A percentile compares a stretch with the other conserved stretches of the same genome.
These are phyloP conservation scores for Triplophysa dalaica DNA, from an alignment of 2,113 vertebrate genomes.

Conservation along the genomic window DNA sequence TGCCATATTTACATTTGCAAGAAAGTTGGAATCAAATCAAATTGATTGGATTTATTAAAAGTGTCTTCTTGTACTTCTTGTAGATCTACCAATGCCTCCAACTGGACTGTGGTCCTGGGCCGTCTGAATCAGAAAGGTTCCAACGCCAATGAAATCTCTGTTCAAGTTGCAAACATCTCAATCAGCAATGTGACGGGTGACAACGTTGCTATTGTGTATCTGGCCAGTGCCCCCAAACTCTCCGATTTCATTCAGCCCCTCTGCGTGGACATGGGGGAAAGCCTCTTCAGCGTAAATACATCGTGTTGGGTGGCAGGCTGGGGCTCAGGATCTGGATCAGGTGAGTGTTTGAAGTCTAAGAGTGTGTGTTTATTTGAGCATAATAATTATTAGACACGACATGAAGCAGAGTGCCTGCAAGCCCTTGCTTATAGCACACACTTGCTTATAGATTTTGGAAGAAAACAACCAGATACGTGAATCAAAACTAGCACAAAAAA, in stretches of 20 bases:
- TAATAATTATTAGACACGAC: too few relatives aligned
- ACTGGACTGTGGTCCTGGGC: constrained; percentile 59
- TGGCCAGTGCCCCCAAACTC: constrained; percentile 40
- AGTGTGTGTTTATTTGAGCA: too few relatives aligned
- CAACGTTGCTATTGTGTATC: constrained; percentile 56
- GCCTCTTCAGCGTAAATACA: not conserved
- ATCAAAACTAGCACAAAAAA: too few relatives aligned
- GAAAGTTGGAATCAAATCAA: not conserved
- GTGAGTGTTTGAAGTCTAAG: constrained; percentile 8
- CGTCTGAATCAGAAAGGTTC: constrained; percentile 42
- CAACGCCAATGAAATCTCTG: constrained; percentile 48
- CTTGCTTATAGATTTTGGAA: too few relatives aligned
- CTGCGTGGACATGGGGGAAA: constrained; percentile 46
- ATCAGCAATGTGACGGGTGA: constrained; percentile 37
- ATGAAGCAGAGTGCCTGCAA: too few relatives aligned
- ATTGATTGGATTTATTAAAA: not conserved
- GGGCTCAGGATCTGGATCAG: constrained; percentile 48
- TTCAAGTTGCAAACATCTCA: constrained; percentile 49
- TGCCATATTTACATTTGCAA: not conserved
- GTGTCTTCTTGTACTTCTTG: not conserved
- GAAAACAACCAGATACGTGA: too few relatives aligned
- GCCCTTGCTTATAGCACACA: too few relatives aligned
- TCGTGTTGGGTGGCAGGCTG: constrained; percentile 59
- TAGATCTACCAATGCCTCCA: constrained; percentile 43
- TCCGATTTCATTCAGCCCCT: constrained; percentile 56